phyloP scores from a whole-genome alignment of 2,113 vertebrate species.

The Bungarus multicinctus region DNA sequence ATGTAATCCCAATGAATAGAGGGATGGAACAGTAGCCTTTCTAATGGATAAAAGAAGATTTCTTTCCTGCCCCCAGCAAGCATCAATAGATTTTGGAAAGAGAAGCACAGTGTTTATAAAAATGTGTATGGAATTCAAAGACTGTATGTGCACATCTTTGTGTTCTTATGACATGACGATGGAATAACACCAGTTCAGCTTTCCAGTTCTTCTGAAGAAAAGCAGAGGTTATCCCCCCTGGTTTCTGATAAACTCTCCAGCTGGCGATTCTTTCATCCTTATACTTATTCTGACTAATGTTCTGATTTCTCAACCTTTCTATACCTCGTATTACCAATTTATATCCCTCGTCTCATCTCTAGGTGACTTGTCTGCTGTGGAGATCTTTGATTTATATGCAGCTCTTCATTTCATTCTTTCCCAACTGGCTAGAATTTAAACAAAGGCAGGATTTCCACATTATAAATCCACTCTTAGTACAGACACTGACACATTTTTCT shows the following conservation, averaged over 20 bases:
- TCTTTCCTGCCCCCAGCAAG: neutral
- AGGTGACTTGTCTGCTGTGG: neutral
- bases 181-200: neutral
- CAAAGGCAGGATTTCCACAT: conserved; percentile 2
- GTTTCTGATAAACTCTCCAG: neutral
- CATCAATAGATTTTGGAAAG: neutral
- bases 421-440: neutral
- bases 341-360: conserved; percentile 16
- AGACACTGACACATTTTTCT: neutral
- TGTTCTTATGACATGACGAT: neutral
- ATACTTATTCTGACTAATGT: neutral
- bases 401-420: neutral
- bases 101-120: neutral
- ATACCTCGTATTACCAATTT: conserved; percentile 17
- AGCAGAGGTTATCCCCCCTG: neutral
- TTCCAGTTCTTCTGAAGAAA: neutral
- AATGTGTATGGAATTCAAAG: neutral
- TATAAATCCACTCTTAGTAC: neutral
- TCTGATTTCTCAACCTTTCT: neutral
- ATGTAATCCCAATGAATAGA: neutral
- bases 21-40: neutral
- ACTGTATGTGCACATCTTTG: neutral
- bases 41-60: neutral
- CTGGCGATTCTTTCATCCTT: neutral
- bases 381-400: conserved; percentile 8